Percentiles rank a stretch among this genome's conserved stretches.
Conservation (phyloP, 2,888 invertebrate species). For the Euclidia mi region DNA sequence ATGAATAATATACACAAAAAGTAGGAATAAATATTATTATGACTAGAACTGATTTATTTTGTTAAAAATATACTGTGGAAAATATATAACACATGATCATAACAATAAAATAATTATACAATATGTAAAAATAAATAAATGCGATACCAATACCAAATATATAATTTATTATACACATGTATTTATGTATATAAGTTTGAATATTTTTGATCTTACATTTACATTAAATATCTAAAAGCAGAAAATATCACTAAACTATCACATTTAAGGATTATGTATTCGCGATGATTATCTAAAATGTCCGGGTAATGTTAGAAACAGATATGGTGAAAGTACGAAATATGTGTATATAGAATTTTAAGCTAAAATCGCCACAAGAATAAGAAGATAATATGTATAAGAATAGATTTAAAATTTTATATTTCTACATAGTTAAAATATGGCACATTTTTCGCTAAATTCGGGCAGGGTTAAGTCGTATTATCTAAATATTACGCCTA, state of each 20-base stretch:
- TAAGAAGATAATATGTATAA: neutral
- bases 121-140: no score
- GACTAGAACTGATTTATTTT: no score
- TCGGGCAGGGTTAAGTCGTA: slow-evolving; percentile 1
- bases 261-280: slow-evolving; percentile 46
- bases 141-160: no score
- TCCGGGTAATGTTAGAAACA: slow-evolving; percentile 20
- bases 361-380: neutral
- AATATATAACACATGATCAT: no score
- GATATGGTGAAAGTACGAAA: neutral
- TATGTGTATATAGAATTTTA: no score
- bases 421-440: slow-evolving; percentile 1
- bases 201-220: slow-evolving; percentile 8
- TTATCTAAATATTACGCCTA: neutral
- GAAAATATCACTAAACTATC: slow-evolving; percentile 58
- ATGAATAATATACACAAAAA: neutral
- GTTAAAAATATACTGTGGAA: no score
- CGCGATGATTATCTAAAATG: slow-evolving; percentile 19
- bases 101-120: no score
- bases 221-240: slow-evolving; percentile 40
- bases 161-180: no score
- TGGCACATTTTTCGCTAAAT: slow-evolving; percentile 12
- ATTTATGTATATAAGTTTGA: no score
- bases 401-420: neutral
- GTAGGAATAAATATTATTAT: no score